Evolutionary conservation across 2,113 vertebrate genomes (phyloP), one percentile per base, ranked within the genome.

Genomic region (Plestiodon gilberti): DNA sequence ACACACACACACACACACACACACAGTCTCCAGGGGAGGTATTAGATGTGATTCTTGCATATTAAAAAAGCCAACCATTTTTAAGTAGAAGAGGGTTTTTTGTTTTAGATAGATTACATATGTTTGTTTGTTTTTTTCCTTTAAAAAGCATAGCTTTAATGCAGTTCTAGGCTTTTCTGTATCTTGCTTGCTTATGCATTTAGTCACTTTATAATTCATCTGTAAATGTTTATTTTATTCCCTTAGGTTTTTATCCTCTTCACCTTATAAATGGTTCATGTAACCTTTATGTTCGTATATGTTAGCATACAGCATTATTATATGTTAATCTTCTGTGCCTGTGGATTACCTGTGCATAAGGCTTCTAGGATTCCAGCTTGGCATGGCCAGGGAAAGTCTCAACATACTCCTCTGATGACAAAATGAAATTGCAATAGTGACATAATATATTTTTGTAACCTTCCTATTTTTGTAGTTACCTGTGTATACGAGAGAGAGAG

Each of bases 161-260:
- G 94, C 94, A 94, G 95, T 93, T 89, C 95, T 96, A 96, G 96
- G 96, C 96, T 89, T 94, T 95, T 94, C 94, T 96, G 91, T 97
- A 96, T 93, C 94, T 93, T 74, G 96, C 97, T 97, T 97, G 96
- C 97, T 97, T 96, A 94, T 93, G 96, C 96, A 96, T 98, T 97
- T 98, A 98, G 98, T 97, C 98, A 98, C 98, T 98, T 98, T 98
- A 97, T 97, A 95, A 96, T 95, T 91, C 93, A 89, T 94, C 88
- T 92, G 92, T 93, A 93, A 93, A 96, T 96, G 95, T 94, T 95
- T 94, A 95, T 95, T 93, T 94, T 96, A 94, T 94, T 92, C 92
- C 79, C 89, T 87, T 96, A 96, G 96, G 86, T 91, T 91, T 93
- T 95, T 95, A 95, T 94, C 96, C 96, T 97, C 97, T 97, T 96